Percentiles rank a stretch among this genome's conserved stretches.
Conservation (phyloP, 2,797 vertebrate species). For the Spheniscus humboldti region DNA sequence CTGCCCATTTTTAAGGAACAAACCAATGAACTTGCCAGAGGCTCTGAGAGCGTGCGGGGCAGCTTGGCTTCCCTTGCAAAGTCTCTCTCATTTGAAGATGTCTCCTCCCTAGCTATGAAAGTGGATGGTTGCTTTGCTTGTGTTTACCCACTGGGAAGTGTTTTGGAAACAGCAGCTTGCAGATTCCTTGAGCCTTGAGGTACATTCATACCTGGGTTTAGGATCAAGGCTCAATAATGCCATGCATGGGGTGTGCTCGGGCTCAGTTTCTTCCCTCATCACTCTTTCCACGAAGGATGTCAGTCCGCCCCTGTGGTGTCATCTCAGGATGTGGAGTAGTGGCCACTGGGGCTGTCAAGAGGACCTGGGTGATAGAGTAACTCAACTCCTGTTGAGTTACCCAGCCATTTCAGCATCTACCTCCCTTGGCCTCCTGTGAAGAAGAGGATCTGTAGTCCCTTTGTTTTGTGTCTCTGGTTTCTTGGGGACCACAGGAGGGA, state of each 20-base stretch:
- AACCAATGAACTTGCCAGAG: rapidly evolving
- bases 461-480: not conserved
- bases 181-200: not conserved
- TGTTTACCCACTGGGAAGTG: not conserved
- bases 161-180: not conserved
- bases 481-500: not conserved
- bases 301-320: not conserved
- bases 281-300: not conserved
- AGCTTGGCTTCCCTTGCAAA: not conserved
- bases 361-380: not conserved
- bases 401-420: not conserved
- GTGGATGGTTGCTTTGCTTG: not conserved
- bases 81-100: not conserved
- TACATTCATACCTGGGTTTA: not conserved
- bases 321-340: not conserved
- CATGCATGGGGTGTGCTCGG: rapidly evolving
- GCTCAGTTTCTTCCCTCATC: not conserved
- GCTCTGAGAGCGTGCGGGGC: rapidly evolving
- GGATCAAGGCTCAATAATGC: not conserved
- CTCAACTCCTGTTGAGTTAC: not conserved
- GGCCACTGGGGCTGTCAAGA: not conserved
- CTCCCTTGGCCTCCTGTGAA: not conserved
- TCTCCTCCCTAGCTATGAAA: not conserved
- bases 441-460: not conserved
- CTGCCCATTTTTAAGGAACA: not conserved